Evolutionary conservation across 2,888 invertebrate genomes (phyloP).

Genomic region (Congeria kusceri): DNA sequence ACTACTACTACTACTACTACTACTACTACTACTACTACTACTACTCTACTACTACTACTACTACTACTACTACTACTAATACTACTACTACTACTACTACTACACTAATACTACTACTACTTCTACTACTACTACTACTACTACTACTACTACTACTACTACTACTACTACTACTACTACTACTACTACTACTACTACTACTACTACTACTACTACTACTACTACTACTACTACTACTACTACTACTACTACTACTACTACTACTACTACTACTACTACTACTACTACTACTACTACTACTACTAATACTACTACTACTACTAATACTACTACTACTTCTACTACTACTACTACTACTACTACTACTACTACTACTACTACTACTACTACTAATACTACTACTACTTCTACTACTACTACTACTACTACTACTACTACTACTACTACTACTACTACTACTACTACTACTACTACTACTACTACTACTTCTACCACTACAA

Average conservation of each 20-base stretch:
- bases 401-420: slow-evolving; percentile 6
- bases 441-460: slow-evolving; percentile 38
- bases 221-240: slow-evolving; percentile 38
- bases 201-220: slow-evolving; percentile 31
- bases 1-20: no score
- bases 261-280: slow-evolving; percentile 39
- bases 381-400: slow-evolving; percentile 3
- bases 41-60: no score
- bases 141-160: slow-evolving; percentile 41
- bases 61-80: no score
- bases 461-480: slow-evolving; percentile 13
- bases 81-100: no score
- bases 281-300: slow-evolving; percentile 27
- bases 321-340: slow-evolving; percentile 10
- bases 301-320: neutral
- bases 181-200: slow-evolving; percentile 25
- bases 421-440: slow-evolving; percentile 42
- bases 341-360: slow-evolving; percentile 11
- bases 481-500: slow-evolving; percentile 30
- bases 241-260: slow-evolving; percentile 47
- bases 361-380: slow-evolving; percentile 6
- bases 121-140: slow-evolving; percentile 17
- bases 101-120: slow-evolving; percentile 4
- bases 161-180: slow-evolving; percentile 32
- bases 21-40: no score